Base-by-base conservation (phyloP, 1,140 invertebrate genomes). In the Planococcus citri region DNA sequence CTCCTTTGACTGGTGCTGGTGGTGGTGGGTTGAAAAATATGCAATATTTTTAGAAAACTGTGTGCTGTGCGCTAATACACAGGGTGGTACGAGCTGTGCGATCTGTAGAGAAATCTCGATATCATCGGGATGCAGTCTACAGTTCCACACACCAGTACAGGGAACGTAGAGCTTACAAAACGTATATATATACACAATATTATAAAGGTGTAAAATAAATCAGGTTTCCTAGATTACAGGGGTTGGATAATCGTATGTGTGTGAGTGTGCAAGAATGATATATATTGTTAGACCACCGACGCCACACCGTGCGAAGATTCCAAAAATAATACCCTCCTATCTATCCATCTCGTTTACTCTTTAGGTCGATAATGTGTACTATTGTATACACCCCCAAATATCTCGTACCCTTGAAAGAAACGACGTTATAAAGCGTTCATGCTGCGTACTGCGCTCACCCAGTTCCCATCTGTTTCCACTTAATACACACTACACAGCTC, bases 241-340 rank as follows among this genome's bases (percentile, higher is more conserved):
- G 41, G 41, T 51, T 51, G 6, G 41, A n/a, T 37, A 37, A 37
- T 37, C 33, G 33, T 37, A 6, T 8, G 41, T 3, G 3, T 33
- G 29, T 12, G 3, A 6, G 29, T 33, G 29, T 20, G 17, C 3
- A 51, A 51, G 41, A 51, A 51, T 51, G 33, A 37, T 37, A 37
- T 51, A 51, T 51, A 51, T 51, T 20, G 41, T 33, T 33, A 33
- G 41, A 51, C 41, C 41, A 20, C 41, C 41, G 41, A 51, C 41
- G n/a, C 41, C 41, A 51, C 41, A n/a, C 41, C 41, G 41, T 51
- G 41, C 41, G 41, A 51, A 51, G 41, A 51, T 51, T 51, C 41
- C 41, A 51, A 51, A 51, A 51, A 51, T 51, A 51, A 51, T 4
- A 14, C 41, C 41, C 41, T 14, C 6, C 33, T 14, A 14, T 6